phyloP scores from a whole-genome alignment of 2,888 invertebrate genomes.

The Amphipyra tragopoginis region DNA sequence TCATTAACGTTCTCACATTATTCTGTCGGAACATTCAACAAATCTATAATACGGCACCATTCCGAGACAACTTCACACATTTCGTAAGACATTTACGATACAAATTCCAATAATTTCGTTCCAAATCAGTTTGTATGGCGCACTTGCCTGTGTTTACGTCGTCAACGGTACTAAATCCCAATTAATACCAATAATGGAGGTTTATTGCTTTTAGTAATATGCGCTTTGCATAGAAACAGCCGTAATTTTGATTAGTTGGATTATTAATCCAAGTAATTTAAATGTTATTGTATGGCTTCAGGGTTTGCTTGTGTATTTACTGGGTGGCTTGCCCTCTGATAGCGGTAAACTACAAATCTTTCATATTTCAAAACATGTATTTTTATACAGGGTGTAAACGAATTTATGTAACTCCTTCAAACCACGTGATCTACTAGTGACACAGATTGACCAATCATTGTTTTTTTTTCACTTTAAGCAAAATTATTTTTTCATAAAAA shows the following conservation, averaged over 20 bases:
- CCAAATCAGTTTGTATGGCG: conserved; percentile 26
- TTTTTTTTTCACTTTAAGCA: too few relatives aligned
- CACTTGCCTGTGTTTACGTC: conserved; percentile 1
- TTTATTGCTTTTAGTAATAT: conserved; percentile 27
- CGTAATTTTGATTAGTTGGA: conserved; percentile 33
- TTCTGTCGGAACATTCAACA: conserved; percentile 21
- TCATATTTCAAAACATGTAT: too few relatives aligned
- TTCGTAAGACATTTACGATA: conserved; percentile 30
- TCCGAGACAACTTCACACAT: conserved; percentile 35
- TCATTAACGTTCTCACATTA: conserved; percentile 41
- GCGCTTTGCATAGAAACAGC: conserved; percentile 32
- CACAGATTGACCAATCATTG: too few relatives aligned
- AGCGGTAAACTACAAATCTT: too few relatives aligned
- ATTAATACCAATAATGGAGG: conserved; percentile 36
- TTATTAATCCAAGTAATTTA: not conserved
- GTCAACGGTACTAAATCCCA: conserved; percentile 20
- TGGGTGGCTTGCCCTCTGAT: not conserved
- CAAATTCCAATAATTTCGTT: conserved; percentile 37
- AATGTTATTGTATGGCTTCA: not conserved
- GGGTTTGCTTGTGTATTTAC: not conserved
- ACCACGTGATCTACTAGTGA: too few relatives aligned
- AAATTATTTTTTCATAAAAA: too few relatives aligned
- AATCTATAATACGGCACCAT: conserved; percentile 35
- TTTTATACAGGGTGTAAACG: too few relatives aligned
- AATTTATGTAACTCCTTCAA: too few relatives aligned